These are phyloP conservation scores for Scaptomyza flava DNA, from an alignment of 2,888 invertebrate species.

Conservation along the genomic window DNA sequence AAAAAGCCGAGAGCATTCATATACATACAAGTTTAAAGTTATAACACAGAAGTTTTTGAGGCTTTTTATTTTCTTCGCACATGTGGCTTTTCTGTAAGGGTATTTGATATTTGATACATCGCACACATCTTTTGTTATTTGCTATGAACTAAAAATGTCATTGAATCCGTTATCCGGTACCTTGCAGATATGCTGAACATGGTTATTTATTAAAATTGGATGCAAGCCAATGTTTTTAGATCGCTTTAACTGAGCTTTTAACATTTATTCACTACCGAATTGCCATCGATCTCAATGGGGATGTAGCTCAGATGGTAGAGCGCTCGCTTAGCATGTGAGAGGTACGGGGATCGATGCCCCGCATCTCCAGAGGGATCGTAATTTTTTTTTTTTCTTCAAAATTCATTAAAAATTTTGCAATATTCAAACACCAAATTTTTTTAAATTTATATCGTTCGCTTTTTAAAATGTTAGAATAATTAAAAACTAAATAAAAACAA, in stretches of 20 bases:
- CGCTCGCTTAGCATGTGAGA: constrained; percentile 85
- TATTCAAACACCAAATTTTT: no score
- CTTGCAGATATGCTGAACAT: constrained; percentile 10
- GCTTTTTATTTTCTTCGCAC: no score
- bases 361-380: constrained; percentile 83
- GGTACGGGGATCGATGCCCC: constrained; percentile 85
- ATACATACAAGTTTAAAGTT: no score
- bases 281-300: constrained; percentile 46
- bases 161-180: constrained; percentile 3
- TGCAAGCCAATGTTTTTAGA: constrained; percentile 10
- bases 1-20: no score
- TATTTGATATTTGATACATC: not conserved
- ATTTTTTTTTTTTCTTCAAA: not conserved
- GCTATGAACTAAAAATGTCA: constrained; percentile 7
- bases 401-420: no score
- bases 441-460: no score
- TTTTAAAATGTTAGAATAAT: no score
- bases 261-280: constrained; percentile 9
- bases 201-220: constrained; percentile 7
- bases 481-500: no score
- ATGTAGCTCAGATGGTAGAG: constrained; percentile 85
- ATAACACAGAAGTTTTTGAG: no score
- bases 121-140: not conserved
- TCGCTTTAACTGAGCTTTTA: not conserved
- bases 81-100: not conserved